Percentiles rank a stretch among this genome's conserved stretches.
phyloP scores from a whole-genome alignment of 2,113 vertebrate species.

The Tretioscincus oriximinensis region DNA sequence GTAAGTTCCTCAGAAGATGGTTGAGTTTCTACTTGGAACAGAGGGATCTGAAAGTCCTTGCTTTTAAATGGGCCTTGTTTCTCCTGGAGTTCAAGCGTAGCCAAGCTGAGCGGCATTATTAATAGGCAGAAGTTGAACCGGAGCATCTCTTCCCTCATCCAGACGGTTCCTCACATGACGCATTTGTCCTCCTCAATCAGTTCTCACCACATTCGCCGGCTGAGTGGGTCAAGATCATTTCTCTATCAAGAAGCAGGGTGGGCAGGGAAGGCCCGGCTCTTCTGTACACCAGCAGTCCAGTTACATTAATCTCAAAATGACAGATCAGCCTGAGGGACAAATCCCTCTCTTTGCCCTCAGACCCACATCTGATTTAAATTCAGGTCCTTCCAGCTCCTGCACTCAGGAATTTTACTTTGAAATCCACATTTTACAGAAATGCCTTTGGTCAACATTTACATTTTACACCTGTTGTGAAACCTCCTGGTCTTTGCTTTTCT shows the following conservation, averaged over 20 bases:
- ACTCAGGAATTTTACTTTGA: background rate
- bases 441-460: background rate
- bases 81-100: constrained; percentile 49
- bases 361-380: background rate
- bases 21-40: constrained; percentile 55
- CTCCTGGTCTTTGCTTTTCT: background rate
- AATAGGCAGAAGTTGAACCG: constrained; percentile 12
- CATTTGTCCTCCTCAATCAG: constrained; percentile 7
- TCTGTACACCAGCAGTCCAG: background rate
- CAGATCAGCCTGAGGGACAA: background rate
- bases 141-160: background rate
- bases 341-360: background rate
- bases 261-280: background rate
- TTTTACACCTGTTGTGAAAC: background rate
- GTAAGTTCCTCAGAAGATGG: constrained; percentile 60
- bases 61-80: constrained; percentile 63
- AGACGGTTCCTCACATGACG: background rate
- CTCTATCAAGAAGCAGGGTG: background rate
- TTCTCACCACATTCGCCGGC: background rate
- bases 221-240: constrained; percentile 11
- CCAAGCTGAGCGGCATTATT: constrained; percentile 25
- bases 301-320: constrained; percentile 15
- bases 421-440: background rate
- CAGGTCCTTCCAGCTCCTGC: background rate
- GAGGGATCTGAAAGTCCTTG: background rate